Conservation (phyloP, 2,888 invertebrate genomes). For the Syritta pipiens region DNA sequence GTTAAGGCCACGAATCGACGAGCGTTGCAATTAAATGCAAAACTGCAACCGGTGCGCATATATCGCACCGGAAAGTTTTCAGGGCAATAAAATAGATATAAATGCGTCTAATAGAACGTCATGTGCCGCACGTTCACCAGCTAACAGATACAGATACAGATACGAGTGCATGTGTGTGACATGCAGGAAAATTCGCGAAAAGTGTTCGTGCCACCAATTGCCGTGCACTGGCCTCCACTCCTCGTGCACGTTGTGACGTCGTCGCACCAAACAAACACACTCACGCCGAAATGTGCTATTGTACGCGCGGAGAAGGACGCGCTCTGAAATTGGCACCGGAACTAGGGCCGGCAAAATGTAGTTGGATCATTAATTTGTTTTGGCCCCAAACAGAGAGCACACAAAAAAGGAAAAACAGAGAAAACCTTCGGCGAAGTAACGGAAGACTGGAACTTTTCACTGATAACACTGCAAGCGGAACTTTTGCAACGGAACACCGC, state of each 20-base stretch:
- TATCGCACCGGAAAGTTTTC: constrained; percentile 56
- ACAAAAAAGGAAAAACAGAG: constrained; percentile 4
- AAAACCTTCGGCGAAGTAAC: too few relatives aligned
- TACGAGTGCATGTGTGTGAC: constrained; percentile 49
- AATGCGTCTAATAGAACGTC: constrained; percentile 65
- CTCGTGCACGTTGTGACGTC: constrained; percentile 44
- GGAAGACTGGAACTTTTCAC: constrained; percentile 23
- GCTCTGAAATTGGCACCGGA: constrained; percentile 66
- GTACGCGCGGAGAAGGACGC: constrained; percentile 15
- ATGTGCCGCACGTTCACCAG: neutral
- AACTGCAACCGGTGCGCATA: constrained; percentile 48
- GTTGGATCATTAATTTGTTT: constrained; percentile 68
- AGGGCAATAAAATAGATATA: constrained; percentile 66
- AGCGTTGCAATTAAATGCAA: constrained; percentile 62
- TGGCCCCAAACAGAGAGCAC: constrained; percentile 26
- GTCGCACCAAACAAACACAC: constrained; percentile 24
- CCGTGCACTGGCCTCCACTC: constrained; percentile 19
- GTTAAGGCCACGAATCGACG: constrained; percentile 20
- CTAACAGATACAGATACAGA: constrained; percentile 6
- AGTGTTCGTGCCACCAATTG: constrained; percentile 64
- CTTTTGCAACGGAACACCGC: constrained; percentile 47
- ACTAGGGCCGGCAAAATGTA: constrained; percentile 62
- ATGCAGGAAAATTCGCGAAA: constrained; percentile 51
- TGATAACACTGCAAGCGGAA: constrained; percentile 59
- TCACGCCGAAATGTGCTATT: neutral